phyloP scores from a whole-genome alignment of 2,888 invertebrate genomes.

The Galeruca laticollis region DNA sequence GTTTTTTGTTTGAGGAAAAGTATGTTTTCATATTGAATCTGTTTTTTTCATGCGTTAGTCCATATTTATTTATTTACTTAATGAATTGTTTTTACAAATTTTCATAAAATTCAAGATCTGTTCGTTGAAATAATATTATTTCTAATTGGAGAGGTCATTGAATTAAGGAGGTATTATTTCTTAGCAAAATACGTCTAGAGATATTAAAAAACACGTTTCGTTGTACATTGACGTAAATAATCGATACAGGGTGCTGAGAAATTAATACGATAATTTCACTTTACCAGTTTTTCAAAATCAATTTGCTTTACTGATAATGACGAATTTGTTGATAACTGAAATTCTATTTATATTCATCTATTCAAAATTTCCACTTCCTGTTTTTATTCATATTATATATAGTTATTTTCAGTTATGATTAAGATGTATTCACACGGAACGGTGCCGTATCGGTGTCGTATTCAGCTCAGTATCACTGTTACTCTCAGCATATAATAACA shows the following conservation, averaged over 20 bases:
- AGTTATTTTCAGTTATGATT: no score
- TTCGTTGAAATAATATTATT: conserved; percentile 1
- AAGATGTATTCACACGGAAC: no score
- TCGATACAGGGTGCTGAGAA: not conserved
- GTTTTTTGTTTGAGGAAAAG: not conserved
- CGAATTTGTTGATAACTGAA: no score
- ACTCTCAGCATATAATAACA: no score
- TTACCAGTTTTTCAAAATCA: not conserved
- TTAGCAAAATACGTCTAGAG: not conserved
- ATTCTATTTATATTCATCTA: no score
- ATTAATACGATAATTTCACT: not conserved
- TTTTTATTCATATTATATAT: no score
- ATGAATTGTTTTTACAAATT: conserved; percentile 11
- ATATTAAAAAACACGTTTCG: not conserved
- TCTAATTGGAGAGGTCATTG: not conserved
- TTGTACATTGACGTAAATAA: not conserved
- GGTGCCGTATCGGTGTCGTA: no score
- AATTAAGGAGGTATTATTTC: conserved; percentile 3
- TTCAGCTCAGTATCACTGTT: no score
- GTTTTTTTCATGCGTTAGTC: not conserved
- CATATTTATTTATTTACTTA: conserved; percentile 15
- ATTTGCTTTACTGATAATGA: no score
- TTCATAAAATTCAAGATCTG: not conserved
- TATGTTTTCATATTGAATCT: conserved; percentile 4
- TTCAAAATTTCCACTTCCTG: no score